These are phyloP conservation scores for Paracentrotus lividus DNA, from an alignment of 53 echinoderm and acorn worm genomes.

Conservation along the genomic window DNA sequence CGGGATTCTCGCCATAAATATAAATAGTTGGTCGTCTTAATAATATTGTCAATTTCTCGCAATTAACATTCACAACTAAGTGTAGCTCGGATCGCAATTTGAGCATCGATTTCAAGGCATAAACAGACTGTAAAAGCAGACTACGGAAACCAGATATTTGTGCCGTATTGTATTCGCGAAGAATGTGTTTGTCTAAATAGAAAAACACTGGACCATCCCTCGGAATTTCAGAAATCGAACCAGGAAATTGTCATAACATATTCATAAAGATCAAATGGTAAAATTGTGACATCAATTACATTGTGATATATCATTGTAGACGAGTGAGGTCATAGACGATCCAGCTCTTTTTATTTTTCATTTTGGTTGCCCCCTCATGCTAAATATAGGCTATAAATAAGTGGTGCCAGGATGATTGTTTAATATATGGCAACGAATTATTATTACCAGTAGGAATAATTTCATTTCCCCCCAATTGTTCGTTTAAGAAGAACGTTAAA, in stretches of 20 bases:
- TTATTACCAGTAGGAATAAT: not conserved
- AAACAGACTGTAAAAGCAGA: not conserved
- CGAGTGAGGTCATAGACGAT: not conserved
- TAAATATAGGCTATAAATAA: not conserved
- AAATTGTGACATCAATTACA: constrained; percentile 8
- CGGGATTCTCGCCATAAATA: too few relatives aligned
- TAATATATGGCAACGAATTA: not conserved
- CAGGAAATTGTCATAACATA: constrained; percentile 28
- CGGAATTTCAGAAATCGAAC: constrained; percentile 17
- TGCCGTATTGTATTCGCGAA: not conserved
- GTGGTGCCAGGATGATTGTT: not conserved
- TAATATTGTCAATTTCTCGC: too few relatives aligned
- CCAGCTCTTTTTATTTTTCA: not conserved
- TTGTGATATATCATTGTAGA: constrained; percentile 41
- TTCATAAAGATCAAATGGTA: not conserved
- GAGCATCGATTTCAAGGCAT: too few relatives aligned
- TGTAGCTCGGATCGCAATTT: too few relatives aligned
- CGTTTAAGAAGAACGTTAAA: too few relatives aligned
- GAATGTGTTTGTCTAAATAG: constrained; percentile 49
- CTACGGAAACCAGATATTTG: not conserved
- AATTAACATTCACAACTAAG: too few relatives aligned
- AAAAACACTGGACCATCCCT: constrained; percentile 35
- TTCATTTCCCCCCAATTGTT: too few relatives aligned
- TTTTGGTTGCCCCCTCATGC: not conserved
- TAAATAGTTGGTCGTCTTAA: too few relatives aligned